These are phyloP conservation scores for Hylaea fasciaria DNA, from an alignment of 2,888 invertebrate species.

Conservation along the genomic window DNA sequence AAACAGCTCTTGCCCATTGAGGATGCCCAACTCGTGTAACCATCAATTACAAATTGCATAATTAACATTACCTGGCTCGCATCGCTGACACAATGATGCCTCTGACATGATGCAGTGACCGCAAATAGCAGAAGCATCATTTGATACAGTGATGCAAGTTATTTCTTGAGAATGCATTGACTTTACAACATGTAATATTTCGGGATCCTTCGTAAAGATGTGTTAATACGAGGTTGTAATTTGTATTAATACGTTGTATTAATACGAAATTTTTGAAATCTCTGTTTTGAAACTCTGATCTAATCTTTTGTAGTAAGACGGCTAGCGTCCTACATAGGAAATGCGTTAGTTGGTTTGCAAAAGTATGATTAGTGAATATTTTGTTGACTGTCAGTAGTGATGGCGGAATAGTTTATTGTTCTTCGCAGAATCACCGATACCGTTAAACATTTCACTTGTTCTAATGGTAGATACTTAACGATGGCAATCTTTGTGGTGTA, in stretches of 20 bases:
- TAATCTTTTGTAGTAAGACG: no score
- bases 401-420: no score
- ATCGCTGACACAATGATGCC: slow-evolving; percentile 6
- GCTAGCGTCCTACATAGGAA: no score
- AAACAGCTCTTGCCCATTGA: not conserved
- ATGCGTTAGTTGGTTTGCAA: no score
- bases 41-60: not conserved
- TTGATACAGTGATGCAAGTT: not conserved
- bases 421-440: no score
- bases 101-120: slow-evolving; percentile 1
- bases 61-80: slow-evolving; percentile 2
- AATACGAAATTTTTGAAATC: no score
- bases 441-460: no score
- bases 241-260: not conserved
- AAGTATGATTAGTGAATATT: no score
- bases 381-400: no score
- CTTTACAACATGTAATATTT: not conserved
- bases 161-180: slow-evolving; percentile 2
- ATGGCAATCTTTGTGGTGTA: no score
- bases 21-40: not conserved
- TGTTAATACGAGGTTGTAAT: not conserved
- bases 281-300: no score
- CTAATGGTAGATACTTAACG: no score
- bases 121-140: not conserved
- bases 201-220: not conserved